Evolutionary conservation across 1,140 invertebrate species (phyloP), one percentile per base, ranked within the genome.

Genomic region (Trichogramma pretiosum): DNA sequence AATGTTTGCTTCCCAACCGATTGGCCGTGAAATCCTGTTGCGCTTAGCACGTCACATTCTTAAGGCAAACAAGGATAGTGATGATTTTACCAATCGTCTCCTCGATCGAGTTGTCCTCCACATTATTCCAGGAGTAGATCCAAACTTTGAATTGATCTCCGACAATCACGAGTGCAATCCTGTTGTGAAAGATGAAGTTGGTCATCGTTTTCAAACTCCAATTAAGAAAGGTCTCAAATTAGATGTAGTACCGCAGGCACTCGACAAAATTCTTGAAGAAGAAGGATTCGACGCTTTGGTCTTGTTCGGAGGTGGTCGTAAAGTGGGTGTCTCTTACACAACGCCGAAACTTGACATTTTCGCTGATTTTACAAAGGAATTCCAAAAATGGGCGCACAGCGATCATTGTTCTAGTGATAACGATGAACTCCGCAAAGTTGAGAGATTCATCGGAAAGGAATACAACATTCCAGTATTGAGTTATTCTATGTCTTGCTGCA

Each of bases 41-140:
- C 81, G 91, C 63, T 74, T 96, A 36, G 82, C 85, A 0, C 76
- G 87, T 0, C 91, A 96, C 72, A 70, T 96, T 13, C 61, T 84
- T 9, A 78, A 73, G 41, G 89, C 84, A 1, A 81, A 83, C 63
- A 64, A 72, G 30, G 70, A 82, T 21, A 77, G 78, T 9, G 77
- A 91, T 60, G 76, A 78, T 0, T 62, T 74, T 2, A 78, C 85
- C 19, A 64, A 72, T 2, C 68, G 70, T 3, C 63, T 94, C 26
- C 60, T 96, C 1, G 64, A 83, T 33, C 81, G 81, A 41, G 70
- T 80, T 5, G 82, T 91, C 18, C 62, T 95, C 23, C 84, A 92
- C 61, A 79, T 96, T 45, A 77, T 93, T 52, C 89, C 89, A 1
- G 77, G 75, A 13, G 56, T 84, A 0, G 80, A 83, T 59, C 70